Evolutionary conservation across 1,140 invertebrate genomes (phyloP), one percentile per base, ranked within the genome.

Genomic region (Halictus rubicundus): DNA sequence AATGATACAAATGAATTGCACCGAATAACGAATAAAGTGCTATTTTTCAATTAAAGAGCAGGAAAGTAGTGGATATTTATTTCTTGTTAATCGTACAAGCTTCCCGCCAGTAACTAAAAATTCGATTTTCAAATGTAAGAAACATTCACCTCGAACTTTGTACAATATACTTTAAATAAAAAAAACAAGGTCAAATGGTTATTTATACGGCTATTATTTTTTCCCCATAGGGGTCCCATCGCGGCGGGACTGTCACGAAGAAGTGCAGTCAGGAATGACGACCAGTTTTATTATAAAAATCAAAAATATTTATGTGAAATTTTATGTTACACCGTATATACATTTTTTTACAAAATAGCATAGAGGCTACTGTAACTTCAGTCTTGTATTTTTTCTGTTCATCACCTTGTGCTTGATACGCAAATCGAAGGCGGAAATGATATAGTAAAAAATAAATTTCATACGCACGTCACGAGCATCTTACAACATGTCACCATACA

Each of bases 271-370:
- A 65, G 23, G 64, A 78, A 71, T 64, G 69, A 78, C 5, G n/a
- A 78, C 46, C 59, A 72, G 46, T 42, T 54, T 68, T 68, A 32
- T 88, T 90, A 90, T 88, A 90, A 92, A 92, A 92, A 91, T 92
- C 78, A 87, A 92, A 92, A 92, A 92, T 92, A 92, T 89, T 90
- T 92, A 90, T 92, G 89, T 88, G 87, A 80, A 86, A 32, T 87
- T 86, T 75, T 89, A 91, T 89, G 74, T 84, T 91, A 89, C 88
- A 90, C 23, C 60, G 80, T 91, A 91, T 91, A 78, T 90, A 90
- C 88, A 90, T 37, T 32, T 57, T 10, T 82, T 63, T 83, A 71
- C 63, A 72, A 66, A 60, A 60, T 86, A 71, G 21, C 78, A 9
- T n/a, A 42, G 37, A 37, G 19, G 7, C 63, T 80, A 82, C 73